Base-by-base conservation (phyloP, 2,113 vertebrate species). In the Symphodus melops region DNA sequence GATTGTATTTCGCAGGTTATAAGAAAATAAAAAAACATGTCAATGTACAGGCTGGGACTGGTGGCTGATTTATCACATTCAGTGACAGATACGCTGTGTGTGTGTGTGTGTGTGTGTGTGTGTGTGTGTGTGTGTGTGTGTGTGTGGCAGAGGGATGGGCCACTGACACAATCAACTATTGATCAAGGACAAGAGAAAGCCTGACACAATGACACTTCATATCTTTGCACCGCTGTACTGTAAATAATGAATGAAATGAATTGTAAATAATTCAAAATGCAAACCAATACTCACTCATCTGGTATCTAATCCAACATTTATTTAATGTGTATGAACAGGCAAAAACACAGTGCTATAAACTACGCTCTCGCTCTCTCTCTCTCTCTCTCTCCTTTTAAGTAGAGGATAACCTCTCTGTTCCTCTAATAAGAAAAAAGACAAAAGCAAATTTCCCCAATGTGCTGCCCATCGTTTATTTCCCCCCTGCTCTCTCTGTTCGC, bases 351-450 rank as follows among this genome's bases (percentile, higher is more conserved):
- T 44, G 42, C 20, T 10, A 56, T 17, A 57, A n/a, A 71, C 46
- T 62, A n/a, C 19, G 23, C 55, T 21, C 56, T 64, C 61, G 60
- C 11, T 57, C 73, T 49, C 28, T 64, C 61, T 63, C 11, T 57
- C 73, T 49, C 28, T 51, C 53, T 20, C 10, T 59, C 36, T 14
- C 46, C 37, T 56, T 80, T 44, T 68, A 54, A 80, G 55, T 76
- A 51, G 48, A 79, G 37, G 74, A 67, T 77, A 72, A 74, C 48
- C 57, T 16, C 55, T 72, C 76, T 71, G 83, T 77, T 86, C 75
- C 67, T 68, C 61, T 86, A 78, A 88, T 77, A 81, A 88, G 81
- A 63, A 81, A 81, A 78, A 84, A 84, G 72, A 82, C 63, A 81
- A 78, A 84, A 84, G 72, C 83, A 68, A 81, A 86, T 81, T 83